These are phyloP conservation scores for Troides aeacus DNA, from an alignment of 2,888 invertebrate genomes.

Conservation along the genomic window DNA sequence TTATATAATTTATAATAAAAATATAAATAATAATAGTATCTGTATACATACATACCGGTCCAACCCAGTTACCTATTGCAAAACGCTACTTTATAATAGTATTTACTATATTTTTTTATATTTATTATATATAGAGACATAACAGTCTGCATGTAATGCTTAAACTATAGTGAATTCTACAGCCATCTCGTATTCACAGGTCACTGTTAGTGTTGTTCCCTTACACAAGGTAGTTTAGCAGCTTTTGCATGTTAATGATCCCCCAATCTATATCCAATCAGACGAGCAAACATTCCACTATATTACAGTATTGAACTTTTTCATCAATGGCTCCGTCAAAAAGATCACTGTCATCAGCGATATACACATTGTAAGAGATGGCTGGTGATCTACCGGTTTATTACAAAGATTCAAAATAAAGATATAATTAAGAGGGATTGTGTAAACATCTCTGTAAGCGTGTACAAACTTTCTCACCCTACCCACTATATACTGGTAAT, in stretches of 20 bases:
- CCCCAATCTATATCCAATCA: conserved; percentile 41
- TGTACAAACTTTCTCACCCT: too few relatives aligned
- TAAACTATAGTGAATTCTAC: conserved; percentile 64
- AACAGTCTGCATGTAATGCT: conserved; percentile 30
- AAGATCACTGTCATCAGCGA: too few relatives aligned
- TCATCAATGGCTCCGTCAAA: too few relatives aligned
- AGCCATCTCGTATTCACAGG: conserved; percentile 63
- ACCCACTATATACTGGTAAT: too few relatives aligned
- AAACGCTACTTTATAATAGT: background rate
- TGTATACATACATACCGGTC: background rate
- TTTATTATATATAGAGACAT: conserved; percentile 1
- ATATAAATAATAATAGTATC: too few relatives aligned
- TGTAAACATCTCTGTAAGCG: too few relatives aligned
- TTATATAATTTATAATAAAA: too few relatives aligned
- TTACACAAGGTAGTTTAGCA: conserved; percentile 70
- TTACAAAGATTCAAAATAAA: too few relatives aligned
- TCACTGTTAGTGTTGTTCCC: conserved; percentile 39
- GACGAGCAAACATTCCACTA: conserved; percentile 55
- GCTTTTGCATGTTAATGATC: conserved; percentile 44
- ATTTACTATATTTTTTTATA: background rate
- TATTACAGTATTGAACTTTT: too few relatives aligned
- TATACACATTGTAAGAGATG: too few relatives aligned
- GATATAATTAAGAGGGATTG: too few relatives aligned
- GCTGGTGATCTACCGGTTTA: too few relatives aligned
- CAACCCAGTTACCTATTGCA: background rate